These are phyloP conservation scores for Semicossyphus pulcher DNA, from an alignment of 2,113 vertebrate species.

Conservation along the genomic window DNA sequence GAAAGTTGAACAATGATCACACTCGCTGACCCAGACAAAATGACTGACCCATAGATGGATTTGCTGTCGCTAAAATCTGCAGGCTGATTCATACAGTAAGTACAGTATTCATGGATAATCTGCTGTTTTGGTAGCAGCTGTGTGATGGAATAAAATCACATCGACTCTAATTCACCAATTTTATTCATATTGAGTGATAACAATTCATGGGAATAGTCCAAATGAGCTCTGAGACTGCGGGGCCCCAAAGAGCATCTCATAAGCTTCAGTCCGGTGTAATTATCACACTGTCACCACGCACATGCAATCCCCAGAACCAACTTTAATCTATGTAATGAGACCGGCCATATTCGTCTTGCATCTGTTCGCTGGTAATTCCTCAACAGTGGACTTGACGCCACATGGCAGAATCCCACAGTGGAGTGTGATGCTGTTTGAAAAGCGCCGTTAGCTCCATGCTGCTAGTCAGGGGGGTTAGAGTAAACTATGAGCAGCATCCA, in stretches of 20 bases:
- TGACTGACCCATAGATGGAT: not conserved
- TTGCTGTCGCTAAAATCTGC: slow-evolving; percentile 9
- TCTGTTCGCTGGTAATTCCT: slow-evolving; percentile 72
- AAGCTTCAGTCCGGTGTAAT: slow-evolving; percentile 44
- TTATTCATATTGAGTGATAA: slow-evolving; percentile 59
- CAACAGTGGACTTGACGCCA: slow-evolving; percentile 45
- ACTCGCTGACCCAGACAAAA: slow-evolving; percentile 6
- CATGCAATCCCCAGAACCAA: slow-evolving; percentile 56
- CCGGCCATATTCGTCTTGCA: slow-evolving; percentile 63
- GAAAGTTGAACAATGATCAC: not conserved
- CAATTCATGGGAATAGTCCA: slow-evolving; percentile 60
- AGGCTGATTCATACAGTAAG: slow-evolving; percentile 23
- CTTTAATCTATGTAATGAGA: slow-evolving; percentile 68
- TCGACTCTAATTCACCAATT: slow-evolving; percentile 52
- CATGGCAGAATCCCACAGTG: slow-evolving; percentile 40
- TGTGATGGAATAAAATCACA: slow-evolving; percentile 53
- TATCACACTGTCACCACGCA: slow-evolving; percentile 41
- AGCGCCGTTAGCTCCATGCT: slow-evolving; percentile 31
- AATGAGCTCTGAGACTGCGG: slow-evolving; percentile 55
- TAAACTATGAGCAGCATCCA: slow-evolving; percentile 51
- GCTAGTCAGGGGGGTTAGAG: slow-evolving; percentile 42
- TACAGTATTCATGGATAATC: slow-evolving; percentile 33
- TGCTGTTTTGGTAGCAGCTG: slow-evolving; percentile 53
- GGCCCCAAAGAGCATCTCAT: slow-evolving; percentile 42
- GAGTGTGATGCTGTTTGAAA: slow-evolving; percentile 37